phyloP scores from a whole-genome alignment of 2,113 vertebrate species.

The Cephalopholis sonnerati region DNA sequence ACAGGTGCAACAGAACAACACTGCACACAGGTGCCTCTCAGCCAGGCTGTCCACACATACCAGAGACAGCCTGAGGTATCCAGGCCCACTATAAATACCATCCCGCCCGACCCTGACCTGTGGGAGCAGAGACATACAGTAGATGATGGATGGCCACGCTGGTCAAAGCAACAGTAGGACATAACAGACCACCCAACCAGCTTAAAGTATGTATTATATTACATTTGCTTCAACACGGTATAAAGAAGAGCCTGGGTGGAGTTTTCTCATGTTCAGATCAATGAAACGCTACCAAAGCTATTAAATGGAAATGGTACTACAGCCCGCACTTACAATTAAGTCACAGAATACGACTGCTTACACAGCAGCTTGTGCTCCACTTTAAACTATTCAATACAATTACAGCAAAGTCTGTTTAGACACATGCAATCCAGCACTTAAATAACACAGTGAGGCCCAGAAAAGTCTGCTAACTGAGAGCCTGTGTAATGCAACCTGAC shows the following conservation, averaged over 20 bases:
- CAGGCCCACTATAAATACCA: constrained; percentile 73
- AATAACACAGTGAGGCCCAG: background rate
- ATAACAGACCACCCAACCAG: constrained; percentile 64
- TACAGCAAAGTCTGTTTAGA: constrained; percentile 1
- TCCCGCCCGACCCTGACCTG: constrained; percentile 49
- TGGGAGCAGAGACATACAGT: constrained; percentile 42
- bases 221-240: constrained; percentile 1
- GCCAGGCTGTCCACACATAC: constrained; percentile 44
- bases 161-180: constrained; percentile 46
- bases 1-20: constrained; percentile 25
- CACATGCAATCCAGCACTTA: background rate
- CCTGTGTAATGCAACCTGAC: background rate
- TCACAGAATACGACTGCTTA: constrained; percentile 26
- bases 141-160: constrained; percentile 55
- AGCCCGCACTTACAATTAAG: constrained; percentile 2
- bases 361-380: constrained; percentile 13
- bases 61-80: constrained; percentile 47
- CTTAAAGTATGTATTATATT: background rate
- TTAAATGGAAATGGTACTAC: constrained; percentile 32
- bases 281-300: constrained; percentile 16
- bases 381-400: constrained; percentile 18
- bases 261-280: constrained; percentile 24
- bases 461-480: background rate
- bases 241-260: background rate
- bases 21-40: constrained; percentile 57